These are phyloP conservation scores for Enteromius treurensis DNA, from an alignment of 2,797 vertebrate genomes.

Conservation along the genomic window DNA sequence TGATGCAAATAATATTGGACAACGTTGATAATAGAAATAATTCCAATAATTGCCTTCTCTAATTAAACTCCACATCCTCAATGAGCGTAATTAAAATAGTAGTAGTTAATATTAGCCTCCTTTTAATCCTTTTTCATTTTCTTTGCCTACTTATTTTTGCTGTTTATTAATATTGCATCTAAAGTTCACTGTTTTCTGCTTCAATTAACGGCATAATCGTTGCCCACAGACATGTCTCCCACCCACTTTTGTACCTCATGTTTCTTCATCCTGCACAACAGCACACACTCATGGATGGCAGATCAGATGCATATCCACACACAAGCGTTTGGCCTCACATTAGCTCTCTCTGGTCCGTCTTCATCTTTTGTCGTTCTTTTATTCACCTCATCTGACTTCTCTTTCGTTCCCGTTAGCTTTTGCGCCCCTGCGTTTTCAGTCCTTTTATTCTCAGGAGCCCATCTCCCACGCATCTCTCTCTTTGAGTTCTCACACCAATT, in stretches of 20 bases:
- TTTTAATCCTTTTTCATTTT: conserved; percentile 69
- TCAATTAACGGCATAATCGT: conserved; percentile 75
- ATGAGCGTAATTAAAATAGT: conserved; percentile 74
- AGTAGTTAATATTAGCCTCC: conserved; percentile 67
- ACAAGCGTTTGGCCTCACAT: background rate
- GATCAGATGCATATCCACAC: background rate
- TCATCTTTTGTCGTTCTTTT: background rate
- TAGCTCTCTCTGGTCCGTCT: background rate
- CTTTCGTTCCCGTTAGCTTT: conserved; percentile 3
- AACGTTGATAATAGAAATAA: conserved; percentile 73
- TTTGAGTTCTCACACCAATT: conserved; percentile 9
- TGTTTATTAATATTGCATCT: conserved; percentile 79
- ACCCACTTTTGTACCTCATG: conserved; percentile 16
- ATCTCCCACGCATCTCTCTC: conserved; percentile 43
- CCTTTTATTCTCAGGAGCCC: conserved; percentile 16
- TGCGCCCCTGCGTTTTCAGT: conserved; percentile 1
- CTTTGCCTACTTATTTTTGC: conserved; percentile 65
- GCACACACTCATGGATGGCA: background rate
- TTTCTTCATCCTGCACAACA: background rate
- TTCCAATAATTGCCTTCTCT: conserved; percentile 75
- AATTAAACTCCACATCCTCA: conserved; percentile 74
- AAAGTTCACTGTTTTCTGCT: conserved; percentile 77
- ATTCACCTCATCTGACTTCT: background rate
- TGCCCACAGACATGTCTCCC: conserved; percentile 67
- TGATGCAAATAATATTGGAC: conserved; percentile 67